Percentiles rank a stretch among this genome's conserved stretches.
Evolutionary conservation across 1,140 invertebrate species (phyloP).

Genomic region (Bombus waltoni): DNA sequence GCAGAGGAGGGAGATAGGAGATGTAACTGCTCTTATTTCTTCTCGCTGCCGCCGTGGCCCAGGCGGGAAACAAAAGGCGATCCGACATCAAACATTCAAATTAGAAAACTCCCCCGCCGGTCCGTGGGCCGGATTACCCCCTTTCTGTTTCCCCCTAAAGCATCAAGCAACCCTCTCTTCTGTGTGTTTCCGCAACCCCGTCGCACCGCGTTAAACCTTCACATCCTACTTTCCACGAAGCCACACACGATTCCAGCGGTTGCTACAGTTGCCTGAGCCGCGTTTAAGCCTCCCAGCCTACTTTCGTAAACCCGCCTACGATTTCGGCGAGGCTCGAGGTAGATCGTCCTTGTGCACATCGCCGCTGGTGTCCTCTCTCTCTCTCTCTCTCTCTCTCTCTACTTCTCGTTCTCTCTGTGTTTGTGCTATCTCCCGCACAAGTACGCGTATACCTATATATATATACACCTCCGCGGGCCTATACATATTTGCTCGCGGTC

Average conservation of each 20-base stretch:
- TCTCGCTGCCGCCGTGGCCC: constrained; percentile 44
- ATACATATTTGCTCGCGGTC: constrained; percentile 43
- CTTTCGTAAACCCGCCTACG: constrained; percentile 30
- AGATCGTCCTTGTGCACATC: not conserved
- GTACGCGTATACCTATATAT: no score
- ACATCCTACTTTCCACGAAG: constrained; percentile 34
- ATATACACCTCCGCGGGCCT: not conserved
- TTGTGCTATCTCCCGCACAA: not conserved
- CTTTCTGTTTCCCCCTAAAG: constrained; percentile 9
- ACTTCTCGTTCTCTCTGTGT: not conserved
- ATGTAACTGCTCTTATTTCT: constrained; percentile 65
- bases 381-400: no score
- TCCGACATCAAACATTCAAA: constrained; percentile 74
- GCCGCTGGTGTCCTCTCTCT: not conserved
- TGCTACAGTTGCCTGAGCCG: constrained; percentile 7
- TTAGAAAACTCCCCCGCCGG: constrained; percentile 65
- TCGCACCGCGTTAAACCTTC: constrained; percentile 31
- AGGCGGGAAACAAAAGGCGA: constrained; percentile 66
- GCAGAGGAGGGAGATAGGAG: not conserved
- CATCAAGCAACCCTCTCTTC: not conserved
- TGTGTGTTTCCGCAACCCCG: not conserved
- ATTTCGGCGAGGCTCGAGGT: constrained; percentile 17
- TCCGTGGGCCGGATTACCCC: constrained; percentile 51
- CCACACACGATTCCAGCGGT: constrained; percentile 48
- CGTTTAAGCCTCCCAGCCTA: constrained; percentile 49